These are phyloP conservation scores for Hemiprocne comata DNA, from an alignment of 2,113 vertebrate species.

Conservation along the genomic window DNA sequence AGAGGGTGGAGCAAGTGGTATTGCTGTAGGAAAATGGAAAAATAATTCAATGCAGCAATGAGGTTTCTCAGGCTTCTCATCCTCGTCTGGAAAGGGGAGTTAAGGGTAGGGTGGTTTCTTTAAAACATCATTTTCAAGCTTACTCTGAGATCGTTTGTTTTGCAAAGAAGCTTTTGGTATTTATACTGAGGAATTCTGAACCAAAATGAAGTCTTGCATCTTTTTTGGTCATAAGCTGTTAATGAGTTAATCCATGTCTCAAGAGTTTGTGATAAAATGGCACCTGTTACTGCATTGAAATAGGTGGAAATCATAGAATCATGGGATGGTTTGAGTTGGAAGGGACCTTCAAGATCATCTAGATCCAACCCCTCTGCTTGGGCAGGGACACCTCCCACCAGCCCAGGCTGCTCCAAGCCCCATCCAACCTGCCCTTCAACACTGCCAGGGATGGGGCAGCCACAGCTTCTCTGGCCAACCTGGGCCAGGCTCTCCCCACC, in stretches of 20 bases:
- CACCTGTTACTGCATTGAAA: not conserved
- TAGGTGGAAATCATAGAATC: not conserved
- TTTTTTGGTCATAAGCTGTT: not conserved
- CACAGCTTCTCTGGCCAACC: too few relatives aligned
- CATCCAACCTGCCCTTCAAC: too few relatives aligned
- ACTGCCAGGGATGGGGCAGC: too few relatives aligned
- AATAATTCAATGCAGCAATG: not conserved
- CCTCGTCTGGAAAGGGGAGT: not conserved
- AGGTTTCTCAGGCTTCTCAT: not conserved
- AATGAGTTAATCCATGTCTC: not conserved
- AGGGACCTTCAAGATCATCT: too few relatives aligned
- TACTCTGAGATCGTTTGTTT: not conserved
- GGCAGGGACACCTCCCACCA: too few relatives aligned
- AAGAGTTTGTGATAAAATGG: not conserved
- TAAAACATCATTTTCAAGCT: not conserved
- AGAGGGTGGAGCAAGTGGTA: not conserved
- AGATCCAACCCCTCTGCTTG: too few relatives aligned
- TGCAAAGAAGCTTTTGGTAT: not conserved
- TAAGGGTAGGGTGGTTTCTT: not conserved
- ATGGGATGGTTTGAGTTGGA: too few relatives aligned
- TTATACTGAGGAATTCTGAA: not conserved
- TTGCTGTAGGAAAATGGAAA: not conserved
- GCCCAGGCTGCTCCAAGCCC: too few relatives aligned
- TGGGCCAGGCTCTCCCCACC: too few relatives aligned
- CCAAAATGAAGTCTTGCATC: not conserved